Base-by-base conservation (phyloP, 2,888 invertebrate species). In the Cheilosia vernalis region DNA sequence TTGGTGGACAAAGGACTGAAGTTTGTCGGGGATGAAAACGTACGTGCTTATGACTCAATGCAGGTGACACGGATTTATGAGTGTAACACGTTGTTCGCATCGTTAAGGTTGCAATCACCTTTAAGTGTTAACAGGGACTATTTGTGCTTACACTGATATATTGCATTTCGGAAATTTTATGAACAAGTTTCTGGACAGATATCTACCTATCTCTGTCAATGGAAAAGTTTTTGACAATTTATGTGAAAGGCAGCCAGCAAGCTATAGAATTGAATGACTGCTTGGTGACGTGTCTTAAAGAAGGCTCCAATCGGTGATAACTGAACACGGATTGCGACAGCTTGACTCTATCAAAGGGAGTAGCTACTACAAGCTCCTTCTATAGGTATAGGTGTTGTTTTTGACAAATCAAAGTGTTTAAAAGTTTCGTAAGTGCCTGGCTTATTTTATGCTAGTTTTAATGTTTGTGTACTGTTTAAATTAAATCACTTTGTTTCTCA, bases 31-130 rank as follows among this genome's bases (percentile, higher is more conserved):
- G 21, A 33, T 67, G 33, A 67, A 17, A 6, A 55, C 56, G 56
- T 73, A 79, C 83, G 83, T 83, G 83, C 61, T 55, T 79, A 61
- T 44, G 56, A 51, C 72, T 73, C 44, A 56, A 73, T 79, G 67
- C 83, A 83, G 79, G 83, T 79, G 79, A 73, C 79, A 83, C 61
- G 56, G 51, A 73, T 64, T 19, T 17, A 24, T 15, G 15, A n/a
- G 33, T 69, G 79, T 73, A 44, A 55, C 73, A 73, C n/a, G 44
- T 42, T 44, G 66, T 61, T 61, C 49, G 24, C 49, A 49, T 33
- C 61, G 82, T 47, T 30, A 70, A 81, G 67, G 78, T 72, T 81
- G 76, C 69, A 56, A 66, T 56, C 44, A 56, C 69, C 47, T 58
- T 58, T 37, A 58, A 47, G 47, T 58, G 21, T 58, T 58, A 47